A percentile compares a stretch with the other conserved stretches of the same genome.
phyloP scores from a whole-genome alignment of 2,888 invertebrate species.

The Eupithecia abbreviata region DNA sequence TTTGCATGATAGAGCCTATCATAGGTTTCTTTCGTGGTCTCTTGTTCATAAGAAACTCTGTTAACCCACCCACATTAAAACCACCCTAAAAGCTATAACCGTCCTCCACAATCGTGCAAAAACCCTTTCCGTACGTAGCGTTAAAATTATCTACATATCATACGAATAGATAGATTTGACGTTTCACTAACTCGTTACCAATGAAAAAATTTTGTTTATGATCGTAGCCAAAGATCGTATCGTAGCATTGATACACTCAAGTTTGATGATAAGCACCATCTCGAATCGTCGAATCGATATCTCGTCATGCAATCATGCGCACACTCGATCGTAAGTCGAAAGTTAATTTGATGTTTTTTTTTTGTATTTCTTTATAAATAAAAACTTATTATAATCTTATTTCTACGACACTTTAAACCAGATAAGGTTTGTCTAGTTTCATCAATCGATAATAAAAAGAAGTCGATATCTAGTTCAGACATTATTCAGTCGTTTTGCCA shows the following conservation, averaged over 20 bases:
- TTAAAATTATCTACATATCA: not conserved
- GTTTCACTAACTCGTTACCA: not conserved
- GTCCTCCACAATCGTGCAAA: too few relatives aligned
- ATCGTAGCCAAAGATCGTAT: not conserved
- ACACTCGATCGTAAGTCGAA: not conserved
- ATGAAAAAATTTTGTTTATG: not conserved
- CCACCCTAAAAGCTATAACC: too few relatives aligned
- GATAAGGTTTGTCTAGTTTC: not conserved
- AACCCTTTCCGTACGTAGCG: not conserved
- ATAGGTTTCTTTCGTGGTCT: not conserved
- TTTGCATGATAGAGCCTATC: not conserved
- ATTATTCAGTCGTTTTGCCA: too few relatives aligned
- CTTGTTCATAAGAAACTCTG: too few relatives aligned
- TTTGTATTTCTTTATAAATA: too few relatives aligned
- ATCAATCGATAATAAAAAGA: not conserved
- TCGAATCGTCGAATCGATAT: slow-evolving; percentile 1
- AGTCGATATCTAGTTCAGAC: not conserved
- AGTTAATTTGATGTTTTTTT: not conserved
- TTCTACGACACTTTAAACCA: too few relatives aligned
- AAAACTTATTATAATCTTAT: too few relatives aligned
- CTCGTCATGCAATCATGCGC: slow-evolving; percentile 3
- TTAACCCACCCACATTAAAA: too few relatives aligned
- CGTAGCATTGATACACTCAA: not conserved
- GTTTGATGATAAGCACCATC: slow-evolving; percentile 1
- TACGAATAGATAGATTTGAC: not conserved